phyloP scores from a whole-genome alignment of 2,113 vertebrate genomes.

The Herpetotheres cachinnans region DNA sequence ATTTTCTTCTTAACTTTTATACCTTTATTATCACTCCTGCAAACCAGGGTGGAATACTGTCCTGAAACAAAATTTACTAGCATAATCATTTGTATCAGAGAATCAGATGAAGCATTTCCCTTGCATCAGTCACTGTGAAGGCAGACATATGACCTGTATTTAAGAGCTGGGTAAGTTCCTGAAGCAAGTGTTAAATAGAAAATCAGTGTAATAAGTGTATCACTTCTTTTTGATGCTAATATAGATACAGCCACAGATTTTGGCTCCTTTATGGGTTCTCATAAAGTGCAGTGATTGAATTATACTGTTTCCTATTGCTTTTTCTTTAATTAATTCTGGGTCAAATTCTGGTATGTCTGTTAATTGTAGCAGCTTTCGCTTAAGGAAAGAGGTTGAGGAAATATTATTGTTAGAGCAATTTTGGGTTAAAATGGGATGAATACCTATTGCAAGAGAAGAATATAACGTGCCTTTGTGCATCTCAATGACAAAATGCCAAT shows the following conservation, averaged over 20 bases:
- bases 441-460: background rate
- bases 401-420: background rate
- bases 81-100: background rate
- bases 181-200: background rate
- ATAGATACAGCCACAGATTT: background rate
- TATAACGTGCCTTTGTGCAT: background rate
- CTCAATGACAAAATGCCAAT: background rate
- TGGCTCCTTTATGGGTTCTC: background rate
- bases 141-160: background rate
- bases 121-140: background rate
- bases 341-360: background rate
- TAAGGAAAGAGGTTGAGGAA: background rate
- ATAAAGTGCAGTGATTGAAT: background rate
- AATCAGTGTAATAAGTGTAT: conserved; percentile 8
- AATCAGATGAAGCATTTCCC: background rate
- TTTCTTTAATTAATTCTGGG: conserved; percentile 3
- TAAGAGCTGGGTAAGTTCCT: background rate
- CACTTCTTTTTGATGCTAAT: background rate
- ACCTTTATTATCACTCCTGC: background rate
- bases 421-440: background rate
- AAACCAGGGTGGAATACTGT: background rate
- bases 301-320: background rate
- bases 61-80: background rate
- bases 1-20: background rate
- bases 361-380: background rate